Evolutionary conservation across 2,797 vertebrate species (phyloP).

Genomic region (Clarias fuscus): DNA sequence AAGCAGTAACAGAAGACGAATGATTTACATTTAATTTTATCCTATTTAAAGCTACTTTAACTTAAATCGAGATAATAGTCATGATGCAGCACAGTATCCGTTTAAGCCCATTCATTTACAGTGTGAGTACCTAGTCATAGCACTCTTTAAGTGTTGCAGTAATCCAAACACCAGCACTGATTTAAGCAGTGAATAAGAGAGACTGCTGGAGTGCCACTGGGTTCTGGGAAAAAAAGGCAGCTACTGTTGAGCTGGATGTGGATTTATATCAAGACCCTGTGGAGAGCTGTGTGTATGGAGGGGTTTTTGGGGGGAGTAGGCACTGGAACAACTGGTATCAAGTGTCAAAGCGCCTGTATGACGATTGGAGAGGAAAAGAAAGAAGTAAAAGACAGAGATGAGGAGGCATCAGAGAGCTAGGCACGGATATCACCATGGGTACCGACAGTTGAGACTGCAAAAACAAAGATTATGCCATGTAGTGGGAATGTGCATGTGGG

Average conservation of each 20-base stretch:
- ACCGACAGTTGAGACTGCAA: constrained; percentile 58
- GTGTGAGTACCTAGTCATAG: neutral
- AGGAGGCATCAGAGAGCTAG: constrained; percentile 42
- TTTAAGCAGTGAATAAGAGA: neutral
- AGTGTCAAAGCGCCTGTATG: constrained; percentile 44
- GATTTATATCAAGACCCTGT: constrained; percentile 24
- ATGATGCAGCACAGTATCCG: neutral
- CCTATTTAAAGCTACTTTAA: neutral
- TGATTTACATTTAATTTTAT: neutral
- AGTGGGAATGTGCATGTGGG: constrained; percentile 58
- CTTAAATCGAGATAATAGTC: neutral
- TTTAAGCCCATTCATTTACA: neutral
- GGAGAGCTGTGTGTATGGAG: constrained; percentile 26
- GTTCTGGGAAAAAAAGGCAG: constrained; percentile 7
- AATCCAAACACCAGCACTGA: neutral
- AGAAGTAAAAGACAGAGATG: constrained; percentile 22
- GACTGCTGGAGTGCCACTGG: constrained; percentile 17
- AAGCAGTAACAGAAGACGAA: neutral
- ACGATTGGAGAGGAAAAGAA: constrained; percentile 31
- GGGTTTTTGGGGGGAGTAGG: neutral
- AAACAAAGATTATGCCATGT: constrained; percentile 65
- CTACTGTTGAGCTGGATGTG: constrained; percentile 24
- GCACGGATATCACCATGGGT: constrained; percentile 59
- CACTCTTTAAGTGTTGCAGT: neutral
- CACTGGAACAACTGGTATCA: constrained; percentile 52